A percentile compares a stretch with the other conserved stretches of the same genome.
phyloP scores from a whole-genome alignment of 2,888 invertebrate species.

The Spodoptera picta region DNA sequence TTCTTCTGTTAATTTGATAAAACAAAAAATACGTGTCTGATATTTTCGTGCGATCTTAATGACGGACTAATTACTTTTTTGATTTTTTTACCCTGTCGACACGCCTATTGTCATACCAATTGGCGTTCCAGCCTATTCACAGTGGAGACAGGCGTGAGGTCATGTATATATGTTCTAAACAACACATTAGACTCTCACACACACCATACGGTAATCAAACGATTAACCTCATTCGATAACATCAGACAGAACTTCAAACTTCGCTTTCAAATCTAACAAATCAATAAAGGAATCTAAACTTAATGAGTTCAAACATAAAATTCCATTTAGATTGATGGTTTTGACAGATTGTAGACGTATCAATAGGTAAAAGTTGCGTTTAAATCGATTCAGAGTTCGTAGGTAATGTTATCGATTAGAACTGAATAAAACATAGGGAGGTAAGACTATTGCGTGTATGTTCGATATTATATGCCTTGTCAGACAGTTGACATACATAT shows the following conservation, averaged over 20 bases:
- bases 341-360: slow-evolving; percentile 40
- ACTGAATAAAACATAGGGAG: slow-evolving; percentile 58
- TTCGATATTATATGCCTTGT: slow-evolving; percentile 30
- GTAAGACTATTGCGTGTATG: slow-evolving; percentile 12
- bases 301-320: slow-evolving; percentile 16
- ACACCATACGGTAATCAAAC: too few species aligned
- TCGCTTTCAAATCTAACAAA: background rate
- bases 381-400: slow-evolving; percentile 29
- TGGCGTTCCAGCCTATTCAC: too few species aligned
- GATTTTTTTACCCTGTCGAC: too few species aligned
- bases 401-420: slow-evolving; percentile 51
- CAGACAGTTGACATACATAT: slow-evolving; percentile 15
- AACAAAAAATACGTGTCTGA: too few species aligned
- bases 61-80: too few species aligned
- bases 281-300: slow-evolving; percentile 9
- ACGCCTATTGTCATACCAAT: too few species aligned
- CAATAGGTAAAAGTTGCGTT: slow-evolving; percentile 33
- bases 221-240: too few species aligned
- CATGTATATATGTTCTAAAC: too few species aligned
- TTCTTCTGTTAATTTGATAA: too few species aligned
- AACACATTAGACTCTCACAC: too few species aligned
- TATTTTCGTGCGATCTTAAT: too few species aligned
- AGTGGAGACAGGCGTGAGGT: too few species aligned
- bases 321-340: slow-evolving; percentile 24
- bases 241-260: background rate